Conservation (phyloP, 1,140 invertebrate genomes). For the Anthonomus grandis region DNA sequence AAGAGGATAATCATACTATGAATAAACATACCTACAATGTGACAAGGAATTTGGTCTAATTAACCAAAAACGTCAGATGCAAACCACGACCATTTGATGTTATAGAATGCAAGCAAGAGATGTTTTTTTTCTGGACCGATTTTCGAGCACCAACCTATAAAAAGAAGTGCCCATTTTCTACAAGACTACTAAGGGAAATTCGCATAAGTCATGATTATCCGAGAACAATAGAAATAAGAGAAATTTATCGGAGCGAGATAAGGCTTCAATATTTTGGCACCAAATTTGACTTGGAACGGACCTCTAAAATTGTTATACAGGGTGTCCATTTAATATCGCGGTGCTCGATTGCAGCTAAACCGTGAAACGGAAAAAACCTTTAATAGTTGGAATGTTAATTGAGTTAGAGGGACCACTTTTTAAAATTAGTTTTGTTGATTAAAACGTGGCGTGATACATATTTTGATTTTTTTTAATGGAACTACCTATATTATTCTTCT, state of each 20-base stretch:
- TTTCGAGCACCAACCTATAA: constrained; percentile 11
- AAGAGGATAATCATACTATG: constrained; percentile 6
- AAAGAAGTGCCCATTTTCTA: constrained; percentile 8
- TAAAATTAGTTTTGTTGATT: too few relatives aligned
- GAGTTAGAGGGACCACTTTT: too few relatives aligned
- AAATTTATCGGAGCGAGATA: constrained; percentile 1
- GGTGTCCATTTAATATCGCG: too few relatives aligned
- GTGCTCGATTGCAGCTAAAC: too few relatives aligned
- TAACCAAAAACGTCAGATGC: constrained; percentile 12
- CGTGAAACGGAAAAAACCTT: too few relatives aligned
- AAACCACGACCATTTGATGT: constrained; percentile 12
- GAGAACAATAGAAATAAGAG: constrained; percentile 12
- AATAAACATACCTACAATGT: too few relatives aligned
- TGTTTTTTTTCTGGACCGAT: constrained; percentile 1
- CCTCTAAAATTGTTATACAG: constrained; percentile 8
- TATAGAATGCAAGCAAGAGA: constrained; percentile 7
- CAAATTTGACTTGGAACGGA: constrained; percentile 4
- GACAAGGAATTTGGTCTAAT: constrained; percentile 7
- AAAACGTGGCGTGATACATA: too few relatives aligned
- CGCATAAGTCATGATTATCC: constrained; percentile 1
- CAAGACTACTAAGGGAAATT: constrained; percentile 9
- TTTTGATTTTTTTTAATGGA: too few relatives aligned
- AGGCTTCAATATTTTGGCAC: constrained; percentile 1
- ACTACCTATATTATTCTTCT: too few relatives aligned
- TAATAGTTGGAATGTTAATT: too few relatives aligned